Evolutionary conservation across 2,888 invertebrate genomes (phyloP), one percentile per base, ranked within the genome.

Genomic region (Drosophila helvetica): DNA sequence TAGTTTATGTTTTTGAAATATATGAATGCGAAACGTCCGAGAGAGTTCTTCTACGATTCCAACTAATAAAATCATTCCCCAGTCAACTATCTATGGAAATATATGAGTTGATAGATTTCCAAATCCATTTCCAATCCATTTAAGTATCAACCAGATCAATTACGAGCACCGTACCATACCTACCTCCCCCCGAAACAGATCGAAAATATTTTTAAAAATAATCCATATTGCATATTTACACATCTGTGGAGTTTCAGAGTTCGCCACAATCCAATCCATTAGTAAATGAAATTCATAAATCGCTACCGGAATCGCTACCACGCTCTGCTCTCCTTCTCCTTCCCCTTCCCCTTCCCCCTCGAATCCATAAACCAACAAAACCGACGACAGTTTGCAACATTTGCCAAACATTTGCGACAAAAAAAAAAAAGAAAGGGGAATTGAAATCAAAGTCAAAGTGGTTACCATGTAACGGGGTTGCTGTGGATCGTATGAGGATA

Each of bases 211-310:
- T 74, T 54, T 54, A 74, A 74, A 46, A 75, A 80, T 75, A 86
- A 78, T 78, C 67, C 86, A 56, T 60, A 61, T 58, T 50, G 55
- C 69, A 75, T 64, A 78, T 85, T 75, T 76, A 66, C 75, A 81
- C 86, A 86, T 88, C 88, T 88, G 86, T 72, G 79, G 67, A 68
- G 53, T 66, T 71, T 80, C 70, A 19, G 53, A 53, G 69, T 50
- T 75, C 51, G 67, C 81, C 80, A 73, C 75, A 85, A 77, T 89
- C 88, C 89, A n/a, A 38, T 89, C 88, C 89, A 89, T 89, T 89
- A 89, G 85, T 63, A 82, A 89, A 89, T 89, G 88, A 78, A 88
- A 88, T 82, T 88, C 78, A 88, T 89, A 88, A 89, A 80, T 89
- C 75, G 38, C 38, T 38, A 38, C 38, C 38, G 38, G 38, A 38